Conservation (phyloP, 2,797 vertebrate genomes). For the Cirrhinus mrigala region DNA sequence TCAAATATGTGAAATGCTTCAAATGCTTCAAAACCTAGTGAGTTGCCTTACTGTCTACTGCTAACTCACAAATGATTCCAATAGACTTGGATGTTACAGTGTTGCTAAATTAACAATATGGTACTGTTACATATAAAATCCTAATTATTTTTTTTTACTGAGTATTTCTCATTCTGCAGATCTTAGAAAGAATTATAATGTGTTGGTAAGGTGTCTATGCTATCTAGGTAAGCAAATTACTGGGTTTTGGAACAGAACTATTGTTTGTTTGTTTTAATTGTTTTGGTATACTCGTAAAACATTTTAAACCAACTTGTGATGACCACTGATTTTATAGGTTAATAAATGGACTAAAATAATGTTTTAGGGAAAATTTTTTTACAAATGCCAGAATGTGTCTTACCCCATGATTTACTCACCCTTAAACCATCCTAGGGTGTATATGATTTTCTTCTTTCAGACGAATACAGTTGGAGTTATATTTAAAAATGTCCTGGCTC, state of each 20-base stretch:
- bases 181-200: not conserved
- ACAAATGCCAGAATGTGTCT: not conserved
- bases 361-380: not conserved
- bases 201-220: not conserved
- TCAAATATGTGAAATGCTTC: conserved; percentile 12
- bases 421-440: too few species aligned
- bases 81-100: not conserved
- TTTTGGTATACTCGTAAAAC: not conserved
- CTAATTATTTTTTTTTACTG: not conserved
- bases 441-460: too few species aligned
- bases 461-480: too few species aligned
- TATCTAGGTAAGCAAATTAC: not conserved
- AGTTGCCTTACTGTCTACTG: not conserved
- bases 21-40: not conserved
- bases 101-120: not conserved
- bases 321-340: not conserved
- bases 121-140: not conserved
- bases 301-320: not conserved
- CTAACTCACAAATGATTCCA: not conserved
- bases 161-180: not conserved
- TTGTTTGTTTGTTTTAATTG: not conserved
- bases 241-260: not conserved
- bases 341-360: not conserved
- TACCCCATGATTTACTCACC: too few species aligned
- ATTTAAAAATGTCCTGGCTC: too few species aligned